These are phyloP conservation scores for Acanthosoma haemorrhoidale DNA, from an alignment of 2,888 invertebrate species.

Conservation along the genomic window DNA sequence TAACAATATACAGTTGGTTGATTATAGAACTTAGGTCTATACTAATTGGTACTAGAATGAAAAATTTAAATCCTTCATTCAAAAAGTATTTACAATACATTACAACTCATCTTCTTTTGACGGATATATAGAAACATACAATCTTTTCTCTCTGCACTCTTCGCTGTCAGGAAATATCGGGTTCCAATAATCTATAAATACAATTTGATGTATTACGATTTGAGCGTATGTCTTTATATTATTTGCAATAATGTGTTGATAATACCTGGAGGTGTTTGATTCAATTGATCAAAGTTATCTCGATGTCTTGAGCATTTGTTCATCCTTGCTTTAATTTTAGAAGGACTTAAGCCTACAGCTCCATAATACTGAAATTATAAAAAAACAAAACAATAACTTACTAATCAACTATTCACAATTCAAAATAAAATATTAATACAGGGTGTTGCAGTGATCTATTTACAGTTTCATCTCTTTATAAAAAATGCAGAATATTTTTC, in stretches of 20 bases:
- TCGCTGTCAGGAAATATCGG: conserved; percentile 45
- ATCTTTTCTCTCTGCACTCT: conserved; percentile 33
- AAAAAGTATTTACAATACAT: conserved; percentile 1
- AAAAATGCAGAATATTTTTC: no score
- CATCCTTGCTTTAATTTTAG: conserved; percentile 47
- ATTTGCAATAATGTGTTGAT: no score
- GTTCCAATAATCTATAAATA: conserved; percentile 46
- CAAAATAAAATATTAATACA: no score
- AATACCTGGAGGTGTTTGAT: conserved; percentile 47
- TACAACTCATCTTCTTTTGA: neutral
- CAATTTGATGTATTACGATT: neutral
- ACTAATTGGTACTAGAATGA: no score
- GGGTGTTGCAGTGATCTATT: no score
- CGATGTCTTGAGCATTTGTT: conserved; percentile 51
- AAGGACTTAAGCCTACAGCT: conserved; percentile 43
- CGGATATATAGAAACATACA: neutral
- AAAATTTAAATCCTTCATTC: no score
- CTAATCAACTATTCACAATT: no score
- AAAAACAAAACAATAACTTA: no score
- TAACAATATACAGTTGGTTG: no score
- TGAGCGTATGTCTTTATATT: neutral
- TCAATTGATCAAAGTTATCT: conserved; percentile 46
- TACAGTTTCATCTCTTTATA: no score
- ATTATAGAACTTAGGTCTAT: no score
- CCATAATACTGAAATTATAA: conserved; percentile 45